phyloP scores from a whole-genome alignment of 2,888 invertebrate species.

The Xylota segnis region DNA sequence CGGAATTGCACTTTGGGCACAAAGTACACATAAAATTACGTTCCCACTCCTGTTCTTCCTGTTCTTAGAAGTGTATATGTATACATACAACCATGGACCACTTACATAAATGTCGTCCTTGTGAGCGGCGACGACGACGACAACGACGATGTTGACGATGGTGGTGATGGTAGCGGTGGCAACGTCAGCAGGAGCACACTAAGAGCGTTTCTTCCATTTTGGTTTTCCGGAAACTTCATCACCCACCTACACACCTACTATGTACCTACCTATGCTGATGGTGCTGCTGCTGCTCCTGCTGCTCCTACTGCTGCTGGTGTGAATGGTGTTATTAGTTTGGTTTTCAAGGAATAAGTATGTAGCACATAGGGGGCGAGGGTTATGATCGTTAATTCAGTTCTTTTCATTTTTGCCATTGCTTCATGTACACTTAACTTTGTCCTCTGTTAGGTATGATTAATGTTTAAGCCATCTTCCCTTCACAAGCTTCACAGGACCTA shows the following conservation, averaged over 20 bases:
- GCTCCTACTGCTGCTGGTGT: slow-evolving; percentile 3
- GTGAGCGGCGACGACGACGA: slow-evolving; percentile 2
- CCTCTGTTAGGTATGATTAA: slow-evolving; percentile 63
- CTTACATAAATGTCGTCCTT: slow-evolving; percentile 48
- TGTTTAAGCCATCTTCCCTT: slow-evolving; percentile 35
- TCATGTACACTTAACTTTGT: slow-evolving; percentile 64
- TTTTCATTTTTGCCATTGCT: slow-evolving; percentile 58
- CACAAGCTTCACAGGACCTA: not conserved
- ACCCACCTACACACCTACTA: slow-evolving; percentile 27
- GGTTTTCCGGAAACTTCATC: slow-evolving; percentile 44
- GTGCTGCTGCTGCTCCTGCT: slow-evolving; percentile 1
- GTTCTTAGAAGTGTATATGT: not conserved
- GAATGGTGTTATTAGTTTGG: slow-evolving; percentile 57
- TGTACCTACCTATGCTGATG: slow-evolving; percentile 44
- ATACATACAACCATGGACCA: slow-evolving; percentile 30
- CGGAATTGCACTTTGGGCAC: slow-evolving; percentile 68
- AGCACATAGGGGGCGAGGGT: slow-evolving; percentile 35
- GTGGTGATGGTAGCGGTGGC: not conserved
- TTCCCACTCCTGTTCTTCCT: not conserved
- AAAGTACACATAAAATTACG: slow-evolving; percentile 55
- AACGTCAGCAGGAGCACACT: slow-evolving; percentile 44
- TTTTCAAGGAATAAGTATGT: slow-evolving; percentile 33
- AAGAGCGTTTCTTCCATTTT: slow-evolving; percentile 44
- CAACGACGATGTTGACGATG: not conserved
- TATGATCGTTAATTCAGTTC: slow-evolving; percentile 70